Base-by-base conservation (phyloP, 1,140 invertebrate genomes). In the Megalopta genalis region DNA sequence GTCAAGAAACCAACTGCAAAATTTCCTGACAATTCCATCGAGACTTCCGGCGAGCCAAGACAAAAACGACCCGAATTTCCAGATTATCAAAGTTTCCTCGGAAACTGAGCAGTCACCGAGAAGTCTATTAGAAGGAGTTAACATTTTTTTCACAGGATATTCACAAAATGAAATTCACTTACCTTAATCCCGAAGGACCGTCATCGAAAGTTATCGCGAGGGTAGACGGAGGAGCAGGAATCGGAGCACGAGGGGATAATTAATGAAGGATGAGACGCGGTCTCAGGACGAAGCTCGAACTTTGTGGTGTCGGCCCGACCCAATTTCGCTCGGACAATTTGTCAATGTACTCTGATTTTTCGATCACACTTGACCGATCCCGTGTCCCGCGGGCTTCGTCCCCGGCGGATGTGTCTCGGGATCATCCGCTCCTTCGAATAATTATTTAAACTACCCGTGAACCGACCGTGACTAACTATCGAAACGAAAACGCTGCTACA, bases 221-320 rank as follows among this genome's bases (percentile, higher is more conserved):
- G 59, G 18, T 12, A 46, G 42, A 14, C 14, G 10, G n/a, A 46
- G 42, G 9, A 10, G 42, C 32, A 32, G 32, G 32, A 32, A 32
- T 32, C 4, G 42, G 42, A 42, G 42, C 1, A 16, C 16, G 49
- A 18, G 49, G 37, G 59, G 78, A 84, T 85, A 84, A 85, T 85
- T 84, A 85, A 85, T 85, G 80, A 85, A 84, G 78, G 83, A 85
- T 81, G 82, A 84, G 79, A 72, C 71, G 66, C 72, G 70, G 78
- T 67, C 77, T 73, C 72, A 73, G 62, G 60, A 54, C 67, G 46
- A 66, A 68, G 66, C 71, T 46, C 79, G 77, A 85, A 85, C 82
- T 84, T 80, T 62, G 25, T 46, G 49, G 42, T 63, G 62, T 60
- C 70, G 70, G 62, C 67, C 42, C 72, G 73, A 85, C 83, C 82